These are phyloP conservation scores for Linyphia triangularis DNA, from an alignment of 2,888 invertebrate species.

Conservation along the genomic window DNA sequence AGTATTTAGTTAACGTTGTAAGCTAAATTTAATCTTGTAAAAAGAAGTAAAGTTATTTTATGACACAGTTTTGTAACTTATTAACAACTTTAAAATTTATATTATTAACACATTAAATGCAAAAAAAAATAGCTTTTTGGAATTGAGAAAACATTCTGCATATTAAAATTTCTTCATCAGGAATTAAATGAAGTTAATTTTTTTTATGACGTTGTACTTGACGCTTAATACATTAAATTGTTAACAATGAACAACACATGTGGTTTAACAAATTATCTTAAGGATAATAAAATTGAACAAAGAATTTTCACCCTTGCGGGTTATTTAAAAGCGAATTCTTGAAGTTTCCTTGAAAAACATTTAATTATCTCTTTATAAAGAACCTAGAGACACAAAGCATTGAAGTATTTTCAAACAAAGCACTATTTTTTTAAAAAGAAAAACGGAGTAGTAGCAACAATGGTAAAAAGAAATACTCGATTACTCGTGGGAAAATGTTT, in stretches of 20 bases:
- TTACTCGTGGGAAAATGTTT: conserved; percentile 45
- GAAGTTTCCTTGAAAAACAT: conserved; percentile 23
- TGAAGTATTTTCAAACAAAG: background rate
- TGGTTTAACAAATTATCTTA: conserved; percentile 30
- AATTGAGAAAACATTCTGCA: background rate
- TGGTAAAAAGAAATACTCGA: background rate
- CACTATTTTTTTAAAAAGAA: background rate
- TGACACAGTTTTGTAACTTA: too few relatives aligned
- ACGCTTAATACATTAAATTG: background rate
- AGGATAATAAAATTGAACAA: conserved; percentile 20
- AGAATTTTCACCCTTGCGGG: conserved; percentile 5
- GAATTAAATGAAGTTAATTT: background rate
- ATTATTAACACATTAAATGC: too few relatives aligned
- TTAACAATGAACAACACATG: conserved; percentile 26
- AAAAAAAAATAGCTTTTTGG: too few relatives aligned
- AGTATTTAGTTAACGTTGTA: too few relatives aligned
- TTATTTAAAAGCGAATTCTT: conserved; percentile 33
- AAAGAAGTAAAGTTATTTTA: too few relatives aligned
- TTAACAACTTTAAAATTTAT: too few relatives aligned
- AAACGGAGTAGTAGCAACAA: conserved; percentile 10
- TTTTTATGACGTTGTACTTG: background rate
- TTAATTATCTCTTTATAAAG: conserved; percentile 48
- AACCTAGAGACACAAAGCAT: conserved; percentile 11
- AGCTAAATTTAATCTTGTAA: too few relatives aligned
- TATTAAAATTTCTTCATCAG: background rate